These are phyloP conservation scores for Cathartes aura DNA, from an alignment of 2,113 vertebrate species.

Conservation along the genomic window DNA sequence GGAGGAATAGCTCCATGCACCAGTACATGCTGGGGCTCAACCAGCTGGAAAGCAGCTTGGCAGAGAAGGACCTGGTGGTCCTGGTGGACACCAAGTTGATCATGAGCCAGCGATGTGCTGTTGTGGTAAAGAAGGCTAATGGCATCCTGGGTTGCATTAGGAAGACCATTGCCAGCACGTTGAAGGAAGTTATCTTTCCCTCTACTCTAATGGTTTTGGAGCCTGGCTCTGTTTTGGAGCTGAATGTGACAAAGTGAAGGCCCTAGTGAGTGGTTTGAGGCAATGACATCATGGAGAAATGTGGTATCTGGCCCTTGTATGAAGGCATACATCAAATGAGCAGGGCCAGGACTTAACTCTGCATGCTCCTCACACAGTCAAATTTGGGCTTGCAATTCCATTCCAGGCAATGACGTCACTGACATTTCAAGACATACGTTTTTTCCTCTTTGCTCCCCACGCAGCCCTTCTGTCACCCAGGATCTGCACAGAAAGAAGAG, in stretches of 20 bases:
- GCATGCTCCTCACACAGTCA: neutral
- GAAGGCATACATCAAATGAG: neutral
- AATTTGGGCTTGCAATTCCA: neutral
- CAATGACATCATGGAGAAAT: neutral
- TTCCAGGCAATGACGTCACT: neutral
- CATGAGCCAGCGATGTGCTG: rapidly evolving
- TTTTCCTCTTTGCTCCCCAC: neutral
- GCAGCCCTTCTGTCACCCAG: neutral
- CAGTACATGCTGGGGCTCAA: neutral
- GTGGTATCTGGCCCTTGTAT: neutral
- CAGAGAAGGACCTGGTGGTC: neutral
- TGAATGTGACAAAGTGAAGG: neutral
- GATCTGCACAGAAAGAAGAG: neutral
- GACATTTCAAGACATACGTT: neutral
- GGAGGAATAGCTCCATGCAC: neutral
- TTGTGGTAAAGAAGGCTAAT: neutral
- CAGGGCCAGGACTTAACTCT: neutral
- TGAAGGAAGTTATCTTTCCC: neutral
- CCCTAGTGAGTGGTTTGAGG: neutral
- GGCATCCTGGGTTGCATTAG: neutral
- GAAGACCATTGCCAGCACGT: neutral
- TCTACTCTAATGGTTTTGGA: neutral
- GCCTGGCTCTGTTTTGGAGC: neutral
- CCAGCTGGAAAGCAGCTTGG: neutral
- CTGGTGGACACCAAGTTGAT: neutral